These are phyloP conservation scores for Buathra laborator DNA, from an alignment of 2,888 invertebrate genomes.

Conservation along the genomic window DNA sequence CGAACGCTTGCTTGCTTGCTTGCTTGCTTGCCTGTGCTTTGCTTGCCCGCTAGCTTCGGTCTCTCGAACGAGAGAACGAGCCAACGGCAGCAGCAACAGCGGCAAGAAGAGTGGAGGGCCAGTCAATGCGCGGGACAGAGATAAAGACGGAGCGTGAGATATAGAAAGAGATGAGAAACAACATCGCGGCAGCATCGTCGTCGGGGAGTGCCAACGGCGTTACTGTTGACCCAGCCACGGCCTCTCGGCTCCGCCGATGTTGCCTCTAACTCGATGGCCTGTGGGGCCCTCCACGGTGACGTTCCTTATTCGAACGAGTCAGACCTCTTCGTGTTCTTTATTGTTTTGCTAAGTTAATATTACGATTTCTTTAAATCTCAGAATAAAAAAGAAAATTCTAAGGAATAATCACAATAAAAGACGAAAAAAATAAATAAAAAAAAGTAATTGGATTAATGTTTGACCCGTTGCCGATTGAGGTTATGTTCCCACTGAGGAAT, in stretches of 20 bases:
- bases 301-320: slow-evolving; percentile 65
- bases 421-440: too few relatives aligned
- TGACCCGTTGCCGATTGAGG: too few relatives aligned
- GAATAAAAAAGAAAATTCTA: neutral
- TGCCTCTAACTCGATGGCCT: slow-evolving; percentile 19
- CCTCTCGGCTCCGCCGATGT: slow-evolving; percentile 50
- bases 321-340: slow-evolving; percentile 61
- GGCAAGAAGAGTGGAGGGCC: slow-evolving; percentile 1
- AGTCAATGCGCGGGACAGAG: slow-evolving; percentile 16
- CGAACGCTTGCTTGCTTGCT: slow-evolving; percentile 33
- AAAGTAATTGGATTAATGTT: too few relatives aligned
- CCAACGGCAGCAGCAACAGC: slow-evolving; percentile 18
- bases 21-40: slow-evolving; percentile 26
- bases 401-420: neutral
- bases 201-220: slow-evolving; percentile 84
- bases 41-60: slow-evolving; percentile 55
- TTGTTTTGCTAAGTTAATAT: neutral
- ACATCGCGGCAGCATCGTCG: slow-evolving; percentile 68
- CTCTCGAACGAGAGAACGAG: slow-evolving; percentile 66
- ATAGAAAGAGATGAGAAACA: slow-evolving; percentile 66
- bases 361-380: neutral
- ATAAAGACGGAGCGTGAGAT: slow-evolving; percentile 41
- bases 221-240: slow-evolving; percentile 83
- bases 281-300: slow-evolving; percentile 43
- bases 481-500: too few relatives aligned